Evolutionary conservation across 2,797 vertebrate genomes (phyloP), one percentile per base, ranked within the genome.

Genomic region (Typhlichthys eigenmanni): DNA sequence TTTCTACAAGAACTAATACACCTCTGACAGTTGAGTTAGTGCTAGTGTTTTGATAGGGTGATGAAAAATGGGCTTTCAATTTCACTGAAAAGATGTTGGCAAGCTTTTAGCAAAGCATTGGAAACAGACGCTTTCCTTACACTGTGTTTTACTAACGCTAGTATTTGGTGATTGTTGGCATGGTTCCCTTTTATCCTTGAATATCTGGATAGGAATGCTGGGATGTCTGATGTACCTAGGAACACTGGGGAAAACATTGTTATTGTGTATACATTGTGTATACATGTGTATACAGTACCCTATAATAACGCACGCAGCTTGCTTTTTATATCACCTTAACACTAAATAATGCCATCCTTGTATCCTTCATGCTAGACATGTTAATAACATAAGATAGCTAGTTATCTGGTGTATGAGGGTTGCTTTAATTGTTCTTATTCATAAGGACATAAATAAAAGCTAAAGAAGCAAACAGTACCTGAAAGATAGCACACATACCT

Each of bases 401-500:
- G 38, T 9, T 43, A 9, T 43, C 38, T 43, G 38, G 38, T 43
- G 9, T 43, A 43, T 9, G 38, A 43, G 7, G 38, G 8, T 43
- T 43, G 55, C 4, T 16, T 43, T 17, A 13, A 29, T 16, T 24
- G 14, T 46, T 34, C 11, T 47, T 34, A 9, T 10, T 29, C 24
- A 24, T 2, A 50, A 56, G 19, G 38, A 43, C 7, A 43, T 43
- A 0, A 43, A 43, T 43, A 43, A 43, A 43, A 43, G 9, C 38
- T 43, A 43, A 9, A 9, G n/a, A 56, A 16, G 19, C 51, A 11
- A 34, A 45, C 1, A 58, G 12, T 3, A 46, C 17, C 1, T 43
- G 13, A 55, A 0, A 19, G 14, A 49, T 2, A 2, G 57, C 11
- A 16, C 17, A 71, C 82, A 80, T 69, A 92, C 92, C 80, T 62